A percentile compares a stretch with the other conserved stretches of the same genome.
These are phyloP conservation scores for Euura saliciscinereae DNA, from an alignment of 1,140 invertebrate species.

Conservation along the genomic window DNA sequence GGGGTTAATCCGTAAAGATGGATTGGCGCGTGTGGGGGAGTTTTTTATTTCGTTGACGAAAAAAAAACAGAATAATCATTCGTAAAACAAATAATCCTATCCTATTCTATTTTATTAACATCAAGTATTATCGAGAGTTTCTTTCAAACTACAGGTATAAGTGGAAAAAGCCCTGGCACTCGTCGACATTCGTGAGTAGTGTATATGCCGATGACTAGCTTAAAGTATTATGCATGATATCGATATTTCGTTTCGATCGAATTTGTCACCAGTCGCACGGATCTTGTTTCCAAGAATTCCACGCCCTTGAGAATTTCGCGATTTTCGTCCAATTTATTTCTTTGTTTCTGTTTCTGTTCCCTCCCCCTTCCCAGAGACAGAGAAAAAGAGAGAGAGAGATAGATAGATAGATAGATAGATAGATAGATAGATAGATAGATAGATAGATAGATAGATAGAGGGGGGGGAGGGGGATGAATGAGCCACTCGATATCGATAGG, in stretches of 20 bases:
- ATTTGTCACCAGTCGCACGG: not conserved
- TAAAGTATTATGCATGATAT: conserved; percentile 46
- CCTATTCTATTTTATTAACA: not conserved
- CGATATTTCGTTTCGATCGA: not conserved
- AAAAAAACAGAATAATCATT: not conserved
- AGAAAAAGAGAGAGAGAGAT: not conserved
- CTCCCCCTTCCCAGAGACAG: not conserved
- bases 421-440: too few species aligned
- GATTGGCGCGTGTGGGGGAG: too few species aligned
- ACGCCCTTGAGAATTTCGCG: not conserved
- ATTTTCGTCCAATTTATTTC: not conserved
- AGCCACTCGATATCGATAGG: too few species aligned
- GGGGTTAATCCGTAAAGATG: too few species aligned
- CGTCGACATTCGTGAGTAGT: conserved; percentile 14
- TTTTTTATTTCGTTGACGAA: too few species aligned
- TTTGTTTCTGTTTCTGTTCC: not conserved
- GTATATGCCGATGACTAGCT: conserved; percentile 50
- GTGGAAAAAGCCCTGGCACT: too few species aligned
- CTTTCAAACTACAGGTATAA: not conserved
- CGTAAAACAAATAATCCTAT: not conserved
- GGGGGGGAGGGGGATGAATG: too few species aligned
- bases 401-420: too few species aligned
- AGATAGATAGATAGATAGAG: too few species aligned
- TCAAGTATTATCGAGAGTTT: not conserved
- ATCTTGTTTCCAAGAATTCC: not conserved